Conservation (phyloP, 2,113 vertebrate genomes). For the Cyanistes caeruleus region DNA sequence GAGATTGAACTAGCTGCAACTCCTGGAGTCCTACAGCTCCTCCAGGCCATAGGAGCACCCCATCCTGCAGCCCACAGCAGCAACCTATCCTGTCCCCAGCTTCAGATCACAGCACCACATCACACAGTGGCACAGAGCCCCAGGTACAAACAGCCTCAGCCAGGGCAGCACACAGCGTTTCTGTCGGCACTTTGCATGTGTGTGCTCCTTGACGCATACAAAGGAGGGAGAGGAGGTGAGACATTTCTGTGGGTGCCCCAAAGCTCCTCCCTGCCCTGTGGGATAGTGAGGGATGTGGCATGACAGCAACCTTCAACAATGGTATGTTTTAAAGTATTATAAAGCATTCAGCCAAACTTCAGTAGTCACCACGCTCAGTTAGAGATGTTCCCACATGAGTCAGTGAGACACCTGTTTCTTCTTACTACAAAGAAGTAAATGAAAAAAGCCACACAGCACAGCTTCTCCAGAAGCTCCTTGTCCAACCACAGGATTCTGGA, state of each 20-base stretch:
- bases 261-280: not conserved
- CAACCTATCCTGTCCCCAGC: not conserved
- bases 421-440: not conserved
- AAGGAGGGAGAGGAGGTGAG: not conserved
- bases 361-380: not conserved
- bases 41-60: not conserved
- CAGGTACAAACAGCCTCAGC: accelerated
- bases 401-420: slow-evolving; percentile 24
- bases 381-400: not conserved
- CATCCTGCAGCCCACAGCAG: not conserved
- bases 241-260: not conserved
- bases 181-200: not conserved
- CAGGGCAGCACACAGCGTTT: not conserved
- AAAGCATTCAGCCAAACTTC: not conserved
- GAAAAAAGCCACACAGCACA: not conserved
- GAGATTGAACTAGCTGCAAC: not conserved
- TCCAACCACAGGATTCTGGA: not conserved
- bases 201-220: not conserved
- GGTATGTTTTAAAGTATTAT: not conserved
- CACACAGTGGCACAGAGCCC: not conserved
- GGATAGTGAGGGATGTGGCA: not conserved
- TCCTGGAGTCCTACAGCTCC: not conserved
- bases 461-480: slow-evolving; percentile 12
- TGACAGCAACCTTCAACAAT: not conserved
- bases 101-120: not conserved